Conservation (phyloP, 2,113 vertebrate genomes). For the Labeo catla region DNA sequence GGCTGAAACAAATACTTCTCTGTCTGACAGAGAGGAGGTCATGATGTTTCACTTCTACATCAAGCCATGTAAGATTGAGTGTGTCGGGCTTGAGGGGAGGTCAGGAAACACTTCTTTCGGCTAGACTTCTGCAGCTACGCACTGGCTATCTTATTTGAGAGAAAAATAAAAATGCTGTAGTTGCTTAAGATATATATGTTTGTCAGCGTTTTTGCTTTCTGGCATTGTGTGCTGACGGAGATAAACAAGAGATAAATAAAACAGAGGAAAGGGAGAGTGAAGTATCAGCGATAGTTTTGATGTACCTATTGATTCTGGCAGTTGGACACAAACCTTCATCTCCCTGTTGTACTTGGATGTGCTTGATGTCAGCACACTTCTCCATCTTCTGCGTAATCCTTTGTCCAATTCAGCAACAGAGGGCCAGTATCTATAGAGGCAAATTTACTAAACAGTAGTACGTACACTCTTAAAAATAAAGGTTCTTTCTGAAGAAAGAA, state of each 20-base stretch:
- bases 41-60: conserved; percentile 41
- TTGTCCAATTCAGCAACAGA: conserved; percentile 67
- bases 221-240: conserved; percentile 67
- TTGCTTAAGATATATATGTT: conserved; percentile 62
- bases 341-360: conserved; percentile 41
- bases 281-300: conserved; percentile 74
- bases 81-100: conserved; percentile 19
- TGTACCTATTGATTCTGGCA: conserved; percentile 77
- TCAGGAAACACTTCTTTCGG: conserved; percentile 28
- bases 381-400: conserved; percentile 60
- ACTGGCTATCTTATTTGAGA: conserved; percentile 37
- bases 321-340: conserved; percentile 62
- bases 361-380: conserved; percentile 68
- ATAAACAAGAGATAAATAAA: conserved; percentile 71
- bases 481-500: too few relatives aligned
- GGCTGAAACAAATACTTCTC: conserved; percentile 34
- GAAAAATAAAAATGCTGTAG: conserved; percentile 59
- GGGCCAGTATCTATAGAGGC: neutral
- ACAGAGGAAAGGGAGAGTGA: conserved; percentile 65
- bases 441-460: neutral
- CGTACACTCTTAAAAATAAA: neutral
- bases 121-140: neutral
- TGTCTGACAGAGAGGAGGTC: conserved; percentile 28
- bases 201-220: conserved; percentile 71
- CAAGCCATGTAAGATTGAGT: conserved; percentile 19